phyloP scores from a whole-genome alignment of 2,113 vertebrate genomes.

The Peromyscus californicus region DNA sequence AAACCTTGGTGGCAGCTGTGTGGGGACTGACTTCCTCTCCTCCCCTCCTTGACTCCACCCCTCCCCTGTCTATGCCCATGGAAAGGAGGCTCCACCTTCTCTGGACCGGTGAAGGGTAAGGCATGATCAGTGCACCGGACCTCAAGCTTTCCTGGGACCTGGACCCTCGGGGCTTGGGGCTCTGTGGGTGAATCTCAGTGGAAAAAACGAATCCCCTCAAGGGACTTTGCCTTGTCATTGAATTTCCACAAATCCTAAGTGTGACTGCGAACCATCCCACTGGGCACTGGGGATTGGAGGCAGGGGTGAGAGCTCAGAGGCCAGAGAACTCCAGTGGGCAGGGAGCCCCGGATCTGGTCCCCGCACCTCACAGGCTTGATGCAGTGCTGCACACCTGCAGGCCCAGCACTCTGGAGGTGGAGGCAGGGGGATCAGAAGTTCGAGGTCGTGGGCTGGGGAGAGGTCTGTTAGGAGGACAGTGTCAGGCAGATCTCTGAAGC shows the following conservation, averaged over 20 bases:
- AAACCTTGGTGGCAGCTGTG: not conserved
- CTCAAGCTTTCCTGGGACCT: not conserved
- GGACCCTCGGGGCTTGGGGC: not conserved
- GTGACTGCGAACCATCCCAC: not conserved
- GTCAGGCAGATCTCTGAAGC: not conserved
- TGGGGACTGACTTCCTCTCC: accelerated
- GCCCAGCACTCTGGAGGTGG: not conserved
- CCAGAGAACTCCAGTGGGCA: accelerated
- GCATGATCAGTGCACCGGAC: not conserved
- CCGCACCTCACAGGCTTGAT: not conserved
- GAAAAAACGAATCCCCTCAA: too few species aligned
- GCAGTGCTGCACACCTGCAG: not conserved
- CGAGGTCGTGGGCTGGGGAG: not conserved
- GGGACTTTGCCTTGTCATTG: not conserved
- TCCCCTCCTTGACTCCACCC: not conserved
- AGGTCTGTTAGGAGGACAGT: not conserved
- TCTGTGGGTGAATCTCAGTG: not conserved
- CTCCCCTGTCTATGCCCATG: not conserved
- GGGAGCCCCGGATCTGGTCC: too few species aligned
- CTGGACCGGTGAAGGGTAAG: not conserved
- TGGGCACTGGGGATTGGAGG: not conserved
- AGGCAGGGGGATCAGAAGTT: not conserved
- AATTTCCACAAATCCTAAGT: not conserved
- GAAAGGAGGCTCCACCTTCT: not conserved
- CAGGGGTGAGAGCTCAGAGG: not conserved